Conservation (phyloP, 2,797 vertebrate genomes). For the Antrozous pallidus region DNA sequence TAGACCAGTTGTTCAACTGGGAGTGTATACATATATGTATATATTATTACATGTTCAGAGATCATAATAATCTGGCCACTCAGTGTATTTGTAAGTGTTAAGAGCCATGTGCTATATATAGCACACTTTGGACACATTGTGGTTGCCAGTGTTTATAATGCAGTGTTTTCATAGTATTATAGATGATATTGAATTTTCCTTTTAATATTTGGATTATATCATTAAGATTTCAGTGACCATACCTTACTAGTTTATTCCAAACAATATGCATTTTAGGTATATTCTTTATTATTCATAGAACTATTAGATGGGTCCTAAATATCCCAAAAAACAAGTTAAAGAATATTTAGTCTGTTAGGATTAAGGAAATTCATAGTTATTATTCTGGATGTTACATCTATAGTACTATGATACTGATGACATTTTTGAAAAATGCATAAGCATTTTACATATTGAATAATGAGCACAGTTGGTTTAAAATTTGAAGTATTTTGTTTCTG, state of each 20-base stretch:
- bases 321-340: background rate
- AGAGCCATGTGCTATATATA: background rate
- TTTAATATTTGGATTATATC: background rate
- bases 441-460: background rate
- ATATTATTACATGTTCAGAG: too few relatives aligned
- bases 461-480: background rate
- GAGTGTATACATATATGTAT: too few relatives aligned
- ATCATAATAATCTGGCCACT: too few relatives aligned
- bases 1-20: too few relatives aligned
- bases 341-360: background rate
- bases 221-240: background rate
- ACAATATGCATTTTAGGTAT: background rate
- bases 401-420: background rate
- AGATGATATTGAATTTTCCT: background rate
- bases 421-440: background rate
- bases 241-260: background rate
- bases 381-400: background rate
- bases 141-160: background rate
- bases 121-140: background rate
- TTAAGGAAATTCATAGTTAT: background rate
- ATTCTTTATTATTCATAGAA: background rate
- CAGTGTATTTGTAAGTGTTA: background rate
- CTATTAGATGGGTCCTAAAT: background rate
- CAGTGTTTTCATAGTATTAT: background rate
- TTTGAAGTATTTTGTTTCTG: background rate